Evolutionary conservation across 2,113 vertebrate genomes (phyloP).

Genomic region (Cochlearius cochlearius): DNA sequence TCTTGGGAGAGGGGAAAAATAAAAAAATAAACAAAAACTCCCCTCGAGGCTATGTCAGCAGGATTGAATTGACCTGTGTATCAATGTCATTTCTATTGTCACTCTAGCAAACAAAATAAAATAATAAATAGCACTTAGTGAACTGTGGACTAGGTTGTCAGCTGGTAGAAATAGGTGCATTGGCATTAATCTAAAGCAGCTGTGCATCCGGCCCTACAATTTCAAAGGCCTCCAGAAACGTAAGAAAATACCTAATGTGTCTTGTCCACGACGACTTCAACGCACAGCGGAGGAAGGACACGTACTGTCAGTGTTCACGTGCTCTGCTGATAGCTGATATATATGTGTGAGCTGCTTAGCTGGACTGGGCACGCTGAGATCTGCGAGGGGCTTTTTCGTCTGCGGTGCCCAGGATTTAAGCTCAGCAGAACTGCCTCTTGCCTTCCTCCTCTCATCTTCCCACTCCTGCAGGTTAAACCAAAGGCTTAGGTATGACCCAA

Average conservation of each 20-base stretch:
- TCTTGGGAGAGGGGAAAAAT: neutral
- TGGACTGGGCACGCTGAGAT: neutral
- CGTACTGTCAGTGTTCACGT: accelerated
- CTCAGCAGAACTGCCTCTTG: neutral
- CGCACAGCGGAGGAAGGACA: neutral
- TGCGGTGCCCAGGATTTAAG: neutral
- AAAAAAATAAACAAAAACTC: neutral
- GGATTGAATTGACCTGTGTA: constrained; percentile 20
- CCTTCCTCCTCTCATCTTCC: neutral
- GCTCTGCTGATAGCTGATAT: neutral
- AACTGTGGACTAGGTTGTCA: neutral
- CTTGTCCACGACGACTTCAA: neutral
- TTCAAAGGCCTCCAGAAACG: neutral
- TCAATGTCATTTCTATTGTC: constrained; percentile 23
- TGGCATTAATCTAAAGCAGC: neutral
- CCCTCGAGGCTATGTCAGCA: neutral
- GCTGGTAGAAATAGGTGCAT: neutral
- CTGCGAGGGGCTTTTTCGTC: neutral
- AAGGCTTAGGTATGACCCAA: neutral
- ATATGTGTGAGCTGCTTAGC: neutral
- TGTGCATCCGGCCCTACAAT: neutral
- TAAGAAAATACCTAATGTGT: neutral
- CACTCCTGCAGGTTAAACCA: neutral
- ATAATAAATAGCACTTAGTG: constrained; percentile 24
- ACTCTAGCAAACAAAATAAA: constrained; percentile 41